phyloP scores from a whole-genome alignment of 2,888 invertebrate genomes.

The Heteropelma amictum region DNA sequence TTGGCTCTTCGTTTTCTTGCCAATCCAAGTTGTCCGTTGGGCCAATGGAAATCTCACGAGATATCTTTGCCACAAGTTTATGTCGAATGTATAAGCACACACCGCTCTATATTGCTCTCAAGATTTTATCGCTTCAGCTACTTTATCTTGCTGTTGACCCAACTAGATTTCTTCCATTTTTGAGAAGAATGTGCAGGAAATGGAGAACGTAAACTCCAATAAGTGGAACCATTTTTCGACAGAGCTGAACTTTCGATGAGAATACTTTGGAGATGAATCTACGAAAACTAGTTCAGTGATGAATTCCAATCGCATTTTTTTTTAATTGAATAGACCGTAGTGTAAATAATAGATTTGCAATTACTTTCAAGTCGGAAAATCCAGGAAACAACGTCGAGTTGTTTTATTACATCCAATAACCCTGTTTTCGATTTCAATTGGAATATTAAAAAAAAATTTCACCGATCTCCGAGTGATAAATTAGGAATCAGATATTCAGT shows the following conservation, averaged over 20 bases:
- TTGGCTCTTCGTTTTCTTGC: conserved; percentile 57
- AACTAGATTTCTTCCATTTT: conserved; percentile 30
- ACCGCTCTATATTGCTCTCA: conserved; percentile 23
- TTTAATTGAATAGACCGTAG: too few species aligned
- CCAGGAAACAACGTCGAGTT: too few species aligned
- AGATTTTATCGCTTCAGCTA: conserved; percentile 45
- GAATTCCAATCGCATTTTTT: too few species aligned
- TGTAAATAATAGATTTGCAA: too few species aligned
- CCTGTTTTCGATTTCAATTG: too few species aligned
- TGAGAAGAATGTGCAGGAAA: not conserved
- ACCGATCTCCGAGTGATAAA: too few species aligned
- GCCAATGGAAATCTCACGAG: conserved; percentile 44
- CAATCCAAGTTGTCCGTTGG: conserved; percentile 50
- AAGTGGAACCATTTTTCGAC: not conserved
- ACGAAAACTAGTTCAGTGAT: too few species aligned
- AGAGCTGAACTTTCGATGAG: not conserved
- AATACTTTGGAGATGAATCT: too few species aligned
- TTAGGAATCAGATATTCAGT: too few species aligned
- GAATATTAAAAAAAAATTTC: too few species aligned
- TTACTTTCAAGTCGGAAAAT: too few species aligned
- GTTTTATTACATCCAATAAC: too few species aligned
- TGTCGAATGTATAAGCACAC: conserved; percentile 32
- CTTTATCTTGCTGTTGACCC: conserved; percentile 43
- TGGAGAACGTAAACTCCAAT: not conserved
- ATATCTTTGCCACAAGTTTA: conserved; percentile 41